Conservation (phyloP, 23 tunicate genomes). For the Botrylloides violaceus region DNA sequence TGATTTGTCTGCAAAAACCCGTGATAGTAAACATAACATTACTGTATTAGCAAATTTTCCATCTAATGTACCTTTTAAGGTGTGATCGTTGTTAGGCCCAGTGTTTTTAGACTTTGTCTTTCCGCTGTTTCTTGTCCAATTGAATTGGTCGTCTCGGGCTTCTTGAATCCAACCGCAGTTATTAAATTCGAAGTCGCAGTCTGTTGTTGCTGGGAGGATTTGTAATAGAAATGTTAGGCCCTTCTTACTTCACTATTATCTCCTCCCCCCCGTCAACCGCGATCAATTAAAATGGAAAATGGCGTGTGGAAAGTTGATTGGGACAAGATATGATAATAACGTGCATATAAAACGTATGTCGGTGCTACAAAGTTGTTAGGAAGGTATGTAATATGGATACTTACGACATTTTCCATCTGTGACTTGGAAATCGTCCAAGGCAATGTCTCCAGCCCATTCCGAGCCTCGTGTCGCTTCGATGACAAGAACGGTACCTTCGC, state of each 20-base stretch:
- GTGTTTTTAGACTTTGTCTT: constrained; percentile 47
- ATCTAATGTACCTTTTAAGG: constrained; percentile 9
- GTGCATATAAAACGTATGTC: too few species aligned
- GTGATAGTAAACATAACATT: neutral
- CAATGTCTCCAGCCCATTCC: constrained; percentile 68
- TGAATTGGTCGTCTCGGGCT: constrained; percentile 45
- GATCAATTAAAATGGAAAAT: neutral
- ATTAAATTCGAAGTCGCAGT: constrained; percentile 66
- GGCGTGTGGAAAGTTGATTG: neutral
- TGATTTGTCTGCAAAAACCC: constrained; percentile 10
- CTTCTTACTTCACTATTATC: too few species aligned
- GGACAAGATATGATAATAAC: too few species aligned
- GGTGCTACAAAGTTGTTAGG: too few species aligned
- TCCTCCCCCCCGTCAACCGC: too few species aligned
- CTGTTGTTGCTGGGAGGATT: constrained; percentile 45
- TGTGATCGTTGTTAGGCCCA: constrained; percentile 64
- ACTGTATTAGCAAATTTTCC: neutral
- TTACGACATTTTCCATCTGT: constrained; percentile 76
- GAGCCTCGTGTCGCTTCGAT: constrained; percentile 54
- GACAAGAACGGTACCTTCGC: constrained; percentile 13
- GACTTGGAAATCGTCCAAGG: constrained; percentile 68
- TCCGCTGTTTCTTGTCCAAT: constrained; percentile 48
- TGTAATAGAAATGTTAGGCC: neutral
- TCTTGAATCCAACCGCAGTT: constrained; percentile 84
- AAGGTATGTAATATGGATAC: neutral